Conservation (phyloP, 1,140 invertebrate genomes). For the Calycopis cecrops region DNA sequence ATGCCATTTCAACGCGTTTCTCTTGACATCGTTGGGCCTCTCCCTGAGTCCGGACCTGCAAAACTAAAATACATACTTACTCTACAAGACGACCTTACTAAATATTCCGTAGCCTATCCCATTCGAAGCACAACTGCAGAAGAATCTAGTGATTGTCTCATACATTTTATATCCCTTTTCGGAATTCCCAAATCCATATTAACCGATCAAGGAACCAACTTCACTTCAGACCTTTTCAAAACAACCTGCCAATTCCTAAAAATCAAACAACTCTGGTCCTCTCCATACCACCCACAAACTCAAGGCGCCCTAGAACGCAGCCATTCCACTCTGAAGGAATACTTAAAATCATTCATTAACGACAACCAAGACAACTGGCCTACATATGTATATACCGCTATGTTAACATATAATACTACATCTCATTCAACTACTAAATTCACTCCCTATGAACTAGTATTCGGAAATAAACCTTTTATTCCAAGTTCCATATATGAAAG, state of each 20-base stretch:
- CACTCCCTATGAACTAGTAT: conserved; percentile 39
- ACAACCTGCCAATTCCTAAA: too few species aligned
- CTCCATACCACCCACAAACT: too few species aligned
- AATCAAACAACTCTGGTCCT: too few species aligned
- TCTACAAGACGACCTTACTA: background rate
- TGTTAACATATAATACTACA: conserved; percentile 51
- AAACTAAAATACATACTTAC: background rate
- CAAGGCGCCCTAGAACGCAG: conserved; percentile 40
- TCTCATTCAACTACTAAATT: conserved; percentile 34
- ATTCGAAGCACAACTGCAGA: background rate
- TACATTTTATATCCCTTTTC: conserved; percentile 8
- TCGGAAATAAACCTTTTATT: conserved; percentile 21
- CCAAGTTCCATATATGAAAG: conserved; percentile 10
- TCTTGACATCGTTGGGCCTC: conserved; percentile 11
- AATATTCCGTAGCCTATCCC: background rate
- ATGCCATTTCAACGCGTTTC: conserved; percentile 3
- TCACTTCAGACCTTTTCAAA: too few species aligned
- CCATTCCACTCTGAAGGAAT: conserved; percentile 54
- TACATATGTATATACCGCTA: conserved; percentile 42
- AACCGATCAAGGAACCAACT: conserved; percentile 10
- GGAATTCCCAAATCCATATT: conserved; percentile 5
- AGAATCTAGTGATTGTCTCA: background rate
- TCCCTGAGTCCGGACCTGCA: conserved; percentile 3
- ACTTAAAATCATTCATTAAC: conserved; percentile 53
- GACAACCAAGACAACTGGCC: conserved; percentile 52